Evolutionary conservation across 2,113 vertebrate genomes (phyloP).

Genomic region (Myotis brandtii): DNA sequence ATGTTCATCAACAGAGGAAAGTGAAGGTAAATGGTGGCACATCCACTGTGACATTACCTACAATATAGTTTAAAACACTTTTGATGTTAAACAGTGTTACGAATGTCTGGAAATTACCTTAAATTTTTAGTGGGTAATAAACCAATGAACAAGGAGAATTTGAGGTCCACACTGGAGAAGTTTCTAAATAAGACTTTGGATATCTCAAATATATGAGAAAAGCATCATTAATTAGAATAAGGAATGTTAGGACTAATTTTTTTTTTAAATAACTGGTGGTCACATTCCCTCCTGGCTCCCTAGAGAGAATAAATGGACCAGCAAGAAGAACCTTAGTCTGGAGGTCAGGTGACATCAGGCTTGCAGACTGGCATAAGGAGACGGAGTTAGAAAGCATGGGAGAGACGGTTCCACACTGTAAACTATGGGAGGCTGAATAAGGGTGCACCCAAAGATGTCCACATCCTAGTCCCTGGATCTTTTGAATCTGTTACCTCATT

Average conservation of each 20-base stretch:
- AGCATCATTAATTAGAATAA: not conserved
- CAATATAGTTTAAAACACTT: not conserved
- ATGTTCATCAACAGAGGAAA: not conserved
- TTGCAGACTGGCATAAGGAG: not conserved
- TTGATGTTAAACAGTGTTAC: not conserved
- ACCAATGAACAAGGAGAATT: not conserved
- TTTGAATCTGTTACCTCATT: not conserved
- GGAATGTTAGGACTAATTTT: not conserved
- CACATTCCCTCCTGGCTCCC: not conserved
- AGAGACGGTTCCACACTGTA: no score
- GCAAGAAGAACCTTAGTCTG: not conserved
- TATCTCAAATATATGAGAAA: not conserved
- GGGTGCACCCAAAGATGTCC: not conserved
- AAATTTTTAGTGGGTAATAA: not conserved
- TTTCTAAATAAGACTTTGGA: not conserved
- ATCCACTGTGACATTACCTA: not conserved
- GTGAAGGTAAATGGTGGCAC: not conserved
- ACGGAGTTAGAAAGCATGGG: not conserved
- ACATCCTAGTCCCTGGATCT: not conserved
- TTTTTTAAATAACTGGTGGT: not conserved
- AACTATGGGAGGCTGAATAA: not conserved
- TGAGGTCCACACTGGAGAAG: not conserved
- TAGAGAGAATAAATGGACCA: not conserved
- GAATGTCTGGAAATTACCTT: not conserved
- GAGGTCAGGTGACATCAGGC: not conserved